Evolutionary conservation across 2,888 invertebrate species (phyloP), one percentile per base, ranked within the genome.

Genomic region (Trichacis sp.): DNA sequence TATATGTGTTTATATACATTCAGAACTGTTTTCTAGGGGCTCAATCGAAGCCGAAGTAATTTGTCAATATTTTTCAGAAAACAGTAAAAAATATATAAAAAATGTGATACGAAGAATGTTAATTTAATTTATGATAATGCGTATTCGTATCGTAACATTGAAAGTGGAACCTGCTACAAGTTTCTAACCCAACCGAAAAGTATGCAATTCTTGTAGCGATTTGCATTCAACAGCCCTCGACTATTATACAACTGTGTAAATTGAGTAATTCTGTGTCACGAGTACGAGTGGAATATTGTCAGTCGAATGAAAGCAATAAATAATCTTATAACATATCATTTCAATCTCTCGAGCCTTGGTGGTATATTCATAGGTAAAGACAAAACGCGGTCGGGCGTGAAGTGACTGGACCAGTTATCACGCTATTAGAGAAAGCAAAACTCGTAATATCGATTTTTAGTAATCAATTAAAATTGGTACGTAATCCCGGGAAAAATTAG

Each of bases 241-340:
- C 33, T n/a, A n/a, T 33, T 33, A 33, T 33, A 11, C 33, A 33
- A 33, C n/a, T 6, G 2, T 33, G 33, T 33, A 33, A n/a, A 33
- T 33, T 33, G 33, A 33, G 33, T 33, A 33, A 33, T 33, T 33
- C 33, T 33, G 33, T 33, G 33, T 33, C 33, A 33, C 33, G 33
- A 33, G n/a, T 33, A 9, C 5, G 3, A 24, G n/a, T 24, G 8
- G 4, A 11, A 11, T 33, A 33, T 33, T 33, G 8, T n/a, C n/a
- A 33, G 33, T n/a, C n/a, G n/a, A 2, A n/a, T 9, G 11, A 33
- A 33, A 33, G 11, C 9, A 33, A 33, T 33, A 33, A 33, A 33
- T 33, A 33, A 33, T 33, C 2, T n/a, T 33, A 33, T 11, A 33
- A n/a, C 33, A 5, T 33, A 33, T 33, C 33, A n/a, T n/a, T n/a